Evolutionary conservation across 2,888 invertebrate genomes (phyloP), one percentile per base, ranked within the genome.

Genomic region (Amphipyra tragopoginis): DNA sequence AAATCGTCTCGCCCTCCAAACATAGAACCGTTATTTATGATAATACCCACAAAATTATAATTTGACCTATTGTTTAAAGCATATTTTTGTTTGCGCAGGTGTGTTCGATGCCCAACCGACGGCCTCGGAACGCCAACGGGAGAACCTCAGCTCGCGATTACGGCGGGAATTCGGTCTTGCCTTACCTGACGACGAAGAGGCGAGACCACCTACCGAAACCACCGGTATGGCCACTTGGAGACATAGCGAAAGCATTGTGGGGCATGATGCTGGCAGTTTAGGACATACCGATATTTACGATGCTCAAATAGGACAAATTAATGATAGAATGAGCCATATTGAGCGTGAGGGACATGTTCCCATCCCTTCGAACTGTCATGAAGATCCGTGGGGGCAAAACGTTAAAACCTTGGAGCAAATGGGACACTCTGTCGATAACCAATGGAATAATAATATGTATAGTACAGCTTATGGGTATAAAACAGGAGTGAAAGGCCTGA

Each of bases 51-150:
- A 47, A 48, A 3, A 36, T 48, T 40, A 39, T 49, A 40, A 65
- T 58, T 65, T 43, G 8, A 39, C 4, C 10, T 48, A 48, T 65
- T 65, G 65, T 66, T 59, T 51, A 40, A 58, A 52, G 36, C 15
- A 10, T 42, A 26, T 55, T 59, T 13, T 74, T 79, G 47, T 79
- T 70, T 85, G 73, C 77, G 72, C 87, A 96, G 96, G 96, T 80
- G 97, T 97, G 90, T 97, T 97, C 85, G 97, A 97, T 95, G 97
- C 97, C 2, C 97, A 97, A 73, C 98, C 98, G 40, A 98, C 98
- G 13, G 96, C 97, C 63, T 96, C 97, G 49, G 98, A 98, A 90
- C 96, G 97, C 52, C 98, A 98, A 84, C 96, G 98, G 73, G 98
- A 98, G 92, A 98, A 97, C 92, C 96, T 98, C 57, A 97, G 97